Percentiles rank a stretch among this genome's conserved stretches.
Evolutionary conservation across 2,113 vertebrate genomes (phyloP).

Genomic region (Recurvirostra avosetta): DNA sequence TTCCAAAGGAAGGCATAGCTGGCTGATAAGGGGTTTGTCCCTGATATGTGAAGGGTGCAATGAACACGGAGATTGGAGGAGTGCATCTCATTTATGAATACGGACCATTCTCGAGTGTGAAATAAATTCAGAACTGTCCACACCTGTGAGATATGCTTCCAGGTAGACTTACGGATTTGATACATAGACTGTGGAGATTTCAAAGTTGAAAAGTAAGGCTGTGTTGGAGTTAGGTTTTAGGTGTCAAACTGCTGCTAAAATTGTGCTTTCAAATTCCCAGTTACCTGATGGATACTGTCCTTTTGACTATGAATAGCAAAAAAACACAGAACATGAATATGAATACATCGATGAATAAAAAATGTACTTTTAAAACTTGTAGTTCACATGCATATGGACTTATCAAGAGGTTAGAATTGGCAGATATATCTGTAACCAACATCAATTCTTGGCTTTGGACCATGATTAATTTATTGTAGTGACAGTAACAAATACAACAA

Average conservation of each 20-base stretch:
- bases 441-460: not conserved
- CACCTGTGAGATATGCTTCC: not conserved
- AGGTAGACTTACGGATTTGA: not conserved
- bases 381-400: not conserved
- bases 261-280: not conserved
- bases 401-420: not conserved
- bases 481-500: not conserved
- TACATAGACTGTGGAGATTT: not conserved
- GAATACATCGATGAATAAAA: not conserved
- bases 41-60: not conserved
- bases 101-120: not conserved
- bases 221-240: not conserved
- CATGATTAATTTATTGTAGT: not conserved
- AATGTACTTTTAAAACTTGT: not conserved
- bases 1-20: not conserved
- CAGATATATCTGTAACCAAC: not conserved
- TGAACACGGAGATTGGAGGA: not conserved
- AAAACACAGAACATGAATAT: rapidly evolving
- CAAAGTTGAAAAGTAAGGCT: not conserved
- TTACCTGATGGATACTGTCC: not conserved
- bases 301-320: not conserved
- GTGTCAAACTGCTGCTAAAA: not conserved
- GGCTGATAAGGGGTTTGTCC: not conserved
- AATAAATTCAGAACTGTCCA: not conserved
- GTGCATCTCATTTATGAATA: not conserved